Evolutionary conservation across 2,113 vertebrate genomes (phyloP), one percentile per base, ranked within the genome.

Genomic region (Peromyscus leucopus): DNA sequence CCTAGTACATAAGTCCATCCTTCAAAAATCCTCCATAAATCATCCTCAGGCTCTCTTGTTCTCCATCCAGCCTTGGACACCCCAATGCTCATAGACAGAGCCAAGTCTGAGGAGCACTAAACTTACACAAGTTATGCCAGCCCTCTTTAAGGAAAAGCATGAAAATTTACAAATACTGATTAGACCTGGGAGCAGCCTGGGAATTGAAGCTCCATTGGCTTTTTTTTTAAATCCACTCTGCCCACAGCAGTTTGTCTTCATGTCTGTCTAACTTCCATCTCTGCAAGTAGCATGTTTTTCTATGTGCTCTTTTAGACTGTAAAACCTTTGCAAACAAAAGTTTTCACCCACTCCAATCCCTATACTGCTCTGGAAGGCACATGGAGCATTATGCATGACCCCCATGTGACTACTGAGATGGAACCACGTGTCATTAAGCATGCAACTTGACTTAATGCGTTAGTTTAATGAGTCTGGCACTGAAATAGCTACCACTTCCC

Each of bases 121-220:
- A 80, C 55, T 31, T 46, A 16, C 0, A 51, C 2, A 51, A 13
- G 31, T 83, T 71, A 26, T 51, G 7, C n/a, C 19, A 4, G 0
- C 11, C 28, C 39, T 90, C 33, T 84, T 75, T 67, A 48, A 90
- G 39, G 69, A 93, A 80, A 94, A 39, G 3, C 21, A 1, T 46
- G 7, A 63, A 90, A 21, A 36, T 39, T 83, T 84, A 65, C 46
- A 90, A 82, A 90, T 36, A 61, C 21, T 21, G 63, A 87, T 69
- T 16, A 8, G 69, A 21, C 28, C 80, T 33, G 5, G 5, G 28
- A 91, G n/a, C 11, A 86, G 78, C 33, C 42, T 59, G 26, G 42
- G 33, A 42, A 4, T 19, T 80, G 31, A 51, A 83, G 63, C 17
- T 78, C 71, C 42, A 31, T 22, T 21, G 5, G 7, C 31, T 83